Percentiles rank a stretch among this genome's conserved stretches.
phyloP scores from a whole-genome alignment of 2,888 invertebrate genomes.

The Iphiclides podalirius region DNA sequence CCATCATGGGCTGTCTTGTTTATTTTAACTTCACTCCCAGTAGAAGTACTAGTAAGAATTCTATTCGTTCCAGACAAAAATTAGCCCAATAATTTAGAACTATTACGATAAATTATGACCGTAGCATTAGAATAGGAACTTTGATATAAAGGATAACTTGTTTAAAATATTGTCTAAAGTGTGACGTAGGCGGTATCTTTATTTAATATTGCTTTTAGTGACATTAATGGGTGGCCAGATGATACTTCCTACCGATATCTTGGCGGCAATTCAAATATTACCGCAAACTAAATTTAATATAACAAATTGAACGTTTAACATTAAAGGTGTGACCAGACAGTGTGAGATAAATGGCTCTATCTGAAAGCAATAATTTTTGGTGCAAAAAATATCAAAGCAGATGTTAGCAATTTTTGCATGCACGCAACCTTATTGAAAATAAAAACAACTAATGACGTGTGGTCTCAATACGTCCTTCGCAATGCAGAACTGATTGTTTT shows the following conservation, averaged over 20 bases:
- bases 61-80: too few relatives aligned
- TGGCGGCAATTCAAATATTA: conserved; percentile 66
- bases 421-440: too few relatives aligned
- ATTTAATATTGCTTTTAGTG: conserved; percentile 57
- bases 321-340: conserved; percentile 27
- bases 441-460: neutral
- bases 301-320: conserved; percentile 45
- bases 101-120: neutral
- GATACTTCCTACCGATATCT: conserved; percentile 52
- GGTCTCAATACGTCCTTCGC: conserved; percentile 22
- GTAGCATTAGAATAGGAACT: neutral
- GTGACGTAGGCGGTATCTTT: conserved; percentile 53
- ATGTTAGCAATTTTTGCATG: neutral
- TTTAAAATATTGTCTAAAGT: conserved; percentile 49
- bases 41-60: too few relatives aligned
- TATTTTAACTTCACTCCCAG: too few relatives aligned
- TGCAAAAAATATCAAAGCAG: neutral
- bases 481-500: conserved; percentile 35
- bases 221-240: conserved; percentile 58
- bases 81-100: too few relatives aligned
- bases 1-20: too few relatives aligned
- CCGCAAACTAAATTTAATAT: conserved; percentile 52
- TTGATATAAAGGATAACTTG: neutral
- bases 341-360: conserved; percentile 13
- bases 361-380: neutral